Evolutionary conservation across 2,113 vertebrate genomes (phyloP), one percentile per base, ranked within the genome.

Genomic region (Rhadina sibilatrix): DNA sequence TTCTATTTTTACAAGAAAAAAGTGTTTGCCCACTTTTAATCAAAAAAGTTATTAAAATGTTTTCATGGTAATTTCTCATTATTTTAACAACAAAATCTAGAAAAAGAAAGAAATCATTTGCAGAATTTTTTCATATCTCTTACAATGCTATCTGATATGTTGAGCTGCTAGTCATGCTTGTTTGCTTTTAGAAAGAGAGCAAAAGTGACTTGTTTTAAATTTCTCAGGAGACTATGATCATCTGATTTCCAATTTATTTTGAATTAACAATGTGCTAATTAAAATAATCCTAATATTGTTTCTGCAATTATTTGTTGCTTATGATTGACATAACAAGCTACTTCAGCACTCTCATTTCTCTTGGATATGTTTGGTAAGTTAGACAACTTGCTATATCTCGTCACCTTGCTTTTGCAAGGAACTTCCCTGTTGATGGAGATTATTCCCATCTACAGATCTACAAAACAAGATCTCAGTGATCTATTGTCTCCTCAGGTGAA

Each of bases 311-410:
- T 97, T 89, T 96, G 15, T 71, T 68, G 47, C 69, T 56, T 72
- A n/a, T 87, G 38, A 92, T 93, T 91, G 94, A 93, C 76, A 95
- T 87, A 95, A 59, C 38, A 18, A 96, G 90, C 50, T 87, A 66
- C 37, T 89, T 44, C 71, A 75, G 10, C 52, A 60, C 38, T 59
- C 57, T 91, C n/a, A 25, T 60, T 94, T 83, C 59, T 96, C 63
- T 64, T 94, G 88, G 79, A 57, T 75, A 10, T 44, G 74, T 74
- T 83, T 56, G 28, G 19, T 66, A 63, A 30, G 12, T 84, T 69
- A 70, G 50, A 86, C 31, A 70, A 42, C 50, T 81, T 82, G 42
- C 63, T 56, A 1, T 59, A 75, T 60, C 21, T 52, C 35, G 28
- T 83, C 40, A 69, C 31, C 40, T 64, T 44, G 21, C 46, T 30